A percentile compares a stretch with the other conserved stretches of the same genome.
Evolutionary conservation across 1,140 invertebrate genomes (phyloP).

Genomic region (Zaprionus inermis): DNA sequence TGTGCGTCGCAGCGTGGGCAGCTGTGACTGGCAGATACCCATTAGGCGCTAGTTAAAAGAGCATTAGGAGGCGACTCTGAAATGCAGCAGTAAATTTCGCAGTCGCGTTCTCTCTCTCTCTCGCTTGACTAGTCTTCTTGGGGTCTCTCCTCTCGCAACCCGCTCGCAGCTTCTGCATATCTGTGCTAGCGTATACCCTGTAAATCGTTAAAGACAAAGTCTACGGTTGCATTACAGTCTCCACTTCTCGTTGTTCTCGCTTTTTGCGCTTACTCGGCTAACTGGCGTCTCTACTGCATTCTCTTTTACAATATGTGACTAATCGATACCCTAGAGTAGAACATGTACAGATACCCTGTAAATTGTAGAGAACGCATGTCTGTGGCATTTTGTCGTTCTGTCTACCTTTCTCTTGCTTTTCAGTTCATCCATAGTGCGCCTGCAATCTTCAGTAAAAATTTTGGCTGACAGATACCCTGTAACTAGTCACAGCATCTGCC

Average conservation of each 20-base stretch:
- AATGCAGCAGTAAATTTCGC: constrained; percentile 1
- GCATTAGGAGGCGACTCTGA: constrained; percentile 1
- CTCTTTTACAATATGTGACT: background rate
- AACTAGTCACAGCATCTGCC: too few relatives aligned
- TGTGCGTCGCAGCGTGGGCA: background rate
- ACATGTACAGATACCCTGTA: background rate
- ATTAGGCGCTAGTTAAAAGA: background rate
- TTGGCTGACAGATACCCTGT: background rate
- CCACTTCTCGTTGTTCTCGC: constrained; percentile 26
- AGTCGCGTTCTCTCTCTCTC: background rate
- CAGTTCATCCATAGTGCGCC: too few relatives aligned
- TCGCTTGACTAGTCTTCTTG: background rate
- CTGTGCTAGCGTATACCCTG: background rate
- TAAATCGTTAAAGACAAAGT: background rate
- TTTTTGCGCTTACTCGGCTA: background rate
- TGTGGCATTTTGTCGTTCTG: background rate
- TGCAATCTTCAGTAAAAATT: background rate
- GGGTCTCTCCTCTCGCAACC: background rate
- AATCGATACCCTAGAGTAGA: too few relatives aligned
- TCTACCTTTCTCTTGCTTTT: background rate
- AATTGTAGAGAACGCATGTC: background rate
- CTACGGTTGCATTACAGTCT: background rate
- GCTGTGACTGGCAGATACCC: constrained; percentile 8
- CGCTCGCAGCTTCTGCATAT: background rate
- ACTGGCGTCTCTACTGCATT: background rate